Percentiles rank a stretch among this genome's conserved stretches.
These are phyloP conservation scores for Stenodera caucasica DNA, from an alignment of 2,888 invertebrate genomes.

Conservation along the genomic window DNA sequence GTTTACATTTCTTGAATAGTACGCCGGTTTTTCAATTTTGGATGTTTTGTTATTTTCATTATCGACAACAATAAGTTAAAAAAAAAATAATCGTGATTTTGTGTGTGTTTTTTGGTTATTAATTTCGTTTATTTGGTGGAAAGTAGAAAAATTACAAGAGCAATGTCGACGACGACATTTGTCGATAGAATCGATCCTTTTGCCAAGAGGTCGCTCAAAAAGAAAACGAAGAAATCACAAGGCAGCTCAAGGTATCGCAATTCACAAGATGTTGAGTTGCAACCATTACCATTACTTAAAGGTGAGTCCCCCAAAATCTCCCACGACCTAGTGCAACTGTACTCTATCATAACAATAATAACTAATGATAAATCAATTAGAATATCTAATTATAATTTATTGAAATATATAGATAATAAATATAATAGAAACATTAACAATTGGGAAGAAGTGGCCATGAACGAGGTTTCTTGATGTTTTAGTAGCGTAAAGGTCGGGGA, in stretches of 20 bases:
- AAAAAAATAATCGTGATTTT: not conserved
- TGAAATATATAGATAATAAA: not conserved
- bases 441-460: not conserved
- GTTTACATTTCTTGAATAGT: too few species aligned
- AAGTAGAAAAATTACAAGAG: slow-evolving; percentile 53
- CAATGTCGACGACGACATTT: slow-evolving; percentile 86
- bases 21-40: too few species aligned
- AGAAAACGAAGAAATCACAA: slow-evolving; percentile 98
- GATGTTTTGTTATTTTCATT: too few species aligned
- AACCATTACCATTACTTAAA: slow-evolving; percentile 95
- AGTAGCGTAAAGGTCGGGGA: not conserved
- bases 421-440: not conserved
- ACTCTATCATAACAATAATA: not conserved
- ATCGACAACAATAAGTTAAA: not conserved
- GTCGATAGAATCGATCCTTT: slow-evolving; percentile 99
- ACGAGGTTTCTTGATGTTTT: not conserved
- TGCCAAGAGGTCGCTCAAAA: slow-evolving; percentile 95
- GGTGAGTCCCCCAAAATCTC: slow-evolving; percentile 64
- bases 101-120: slow-evolving; percentile 18
- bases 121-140: not conserved
- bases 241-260: slow-evolving; percentile 98
- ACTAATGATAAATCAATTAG: not conserved
- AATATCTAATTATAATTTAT: not conserved
- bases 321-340: not conserved
- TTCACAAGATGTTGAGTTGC: slow-evolving; percentile 96